phyloP scores from a whole-genome alignment of 2,113 vertebrate species.

The Catharus fuscescens region DNA sequence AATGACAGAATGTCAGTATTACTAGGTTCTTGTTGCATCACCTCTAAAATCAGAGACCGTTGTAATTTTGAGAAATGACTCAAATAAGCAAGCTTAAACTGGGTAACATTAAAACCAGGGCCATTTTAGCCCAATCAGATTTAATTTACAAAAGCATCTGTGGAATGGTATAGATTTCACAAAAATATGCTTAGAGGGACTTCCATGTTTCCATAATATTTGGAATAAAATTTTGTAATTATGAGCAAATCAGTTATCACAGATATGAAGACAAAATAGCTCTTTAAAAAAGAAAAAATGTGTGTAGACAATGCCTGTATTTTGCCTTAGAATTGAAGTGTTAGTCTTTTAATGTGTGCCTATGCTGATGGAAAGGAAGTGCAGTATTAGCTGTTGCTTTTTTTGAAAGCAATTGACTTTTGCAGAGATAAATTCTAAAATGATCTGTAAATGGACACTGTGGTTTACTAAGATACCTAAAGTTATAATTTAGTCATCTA shows the following conservation, averaged over 20 bases:
- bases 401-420: not conserved
- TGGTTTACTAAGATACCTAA: not conserved
- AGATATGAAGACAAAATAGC: not conserved
- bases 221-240: not conserved
- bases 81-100: not conserved
- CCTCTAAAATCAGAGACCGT: not conserved
- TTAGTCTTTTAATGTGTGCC: not conserved
- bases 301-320: rapidly evolving
- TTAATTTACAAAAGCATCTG: not conserved
- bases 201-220: not conserved
- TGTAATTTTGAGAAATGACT: not conserved
- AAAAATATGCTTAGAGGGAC: not conserved
- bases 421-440: not conserved
- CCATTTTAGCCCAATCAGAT: not conserved
- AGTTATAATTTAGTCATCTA: not conserved
- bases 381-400: not conserved
- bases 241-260: not conserved
- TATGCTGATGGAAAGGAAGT: not conserved
- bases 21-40: not conserved
- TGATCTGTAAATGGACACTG: not conserved
- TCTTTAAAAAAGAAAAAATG: not conserved
- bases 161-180: not conserved
- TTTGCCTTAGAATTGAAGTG: not conserved
- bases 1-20: not conserved
- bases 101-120: not conserved